Percentiles rank a stretch among this genome's conserved stretches.
Conservation (phyloP, 2,888 invertebrate genomes). For the Clivina fossor region DNA sequence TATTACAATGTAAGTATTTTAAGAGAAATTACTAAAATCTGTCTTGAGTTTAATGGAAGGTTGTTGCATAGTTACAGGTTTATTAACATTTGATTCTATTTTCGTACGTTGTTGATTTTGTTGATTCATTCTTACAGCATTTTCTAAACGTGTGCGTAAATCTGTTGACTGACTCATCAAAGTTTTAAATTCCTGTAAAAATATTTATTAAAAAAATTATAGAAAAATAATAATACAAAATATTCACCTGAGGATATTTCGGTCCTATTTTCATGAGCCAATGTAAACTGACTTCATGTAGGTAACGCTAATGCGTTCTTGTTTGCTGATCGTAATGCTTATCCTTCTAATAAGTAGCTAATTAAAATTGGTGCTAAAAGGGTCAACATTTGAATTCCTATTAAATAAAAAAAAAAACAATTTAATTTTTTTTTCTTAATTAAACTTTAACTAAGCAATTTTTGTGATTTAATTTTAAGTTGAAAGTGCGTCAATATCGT, state of each 20-base stretch:
- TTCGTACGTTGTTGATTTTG: constrained; percentile 59
- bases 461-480: no score
- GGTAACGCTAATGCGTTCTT: constrained; percentile 68
- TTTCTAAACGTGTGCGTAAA: constrained; percentile 79
- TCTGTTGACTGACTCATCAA: constrained; percentile 84
- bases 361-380: constrained; percentile 89
- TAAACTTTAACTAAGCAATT: no score
- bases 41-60: constrained; percentile 91
- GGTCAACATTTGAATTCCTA: constrained; percentile 88
- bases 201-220: constrained; percentile 14
- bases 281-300: constrained; percentile 88
- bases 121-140: constrained; percentile 76
- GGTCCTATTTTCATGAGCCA: constrained; percentile 91
- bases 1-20: no score
- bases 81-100: constrained; percentile 53
- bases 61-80: constrained; percentile 52
- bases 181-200: constrained; percentile 78
- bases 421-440: no score
- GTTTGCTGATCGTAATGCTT: constrained; percentile 61
- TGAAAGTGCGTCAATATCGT: no score
- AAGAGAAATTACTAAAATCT: constrained; percentile 90
- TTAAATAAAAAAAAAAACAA: no score
- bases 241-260: constrained; percentile 77
- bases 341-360: constrained; percentile 75
- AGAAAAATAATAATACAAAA: constrained; percentile 9